Evolutionary conservation across 2,113 vertebrate species (phyloP).

Genomic region (Erythrolamprus reginae): DNA sequence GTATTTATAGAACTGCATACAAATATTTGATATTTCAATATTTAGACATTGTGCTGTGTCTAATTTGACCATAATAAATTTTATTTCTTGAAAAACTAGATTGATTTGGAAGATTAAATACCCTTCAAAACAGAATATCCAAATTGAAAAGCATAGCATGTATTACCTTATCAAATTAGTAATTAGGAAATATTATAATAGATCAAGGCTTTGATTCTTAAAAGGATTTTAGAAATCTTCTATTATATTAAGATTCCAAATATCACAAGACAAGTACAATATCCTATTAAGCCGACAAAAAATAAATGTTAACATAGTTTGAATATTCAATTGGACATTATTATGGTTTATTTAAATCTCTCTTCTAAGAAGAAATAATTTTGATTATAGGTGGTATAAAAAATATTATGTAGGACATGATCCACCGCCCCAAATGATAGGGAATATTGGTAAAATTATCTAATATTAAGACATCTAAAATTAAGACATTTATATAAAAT

Average conservation of each 20-base stretch:
- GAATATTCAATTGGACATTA: neutral
- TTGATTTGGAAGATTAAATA: neutral
- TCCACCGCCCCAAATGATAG: neutral
- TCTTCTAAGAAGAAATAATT: neutral
- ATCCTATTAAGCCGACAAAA: neutral
- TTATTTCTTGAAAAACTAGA: neutral
- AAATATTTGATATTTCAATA: neutral
- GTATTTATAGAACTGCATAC: neutral
- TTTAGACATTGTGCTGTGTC: neutral
- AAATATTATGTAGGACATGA: neutral
- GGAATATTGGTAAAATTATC: constrained; percentile 35
- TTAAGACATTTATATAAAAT: constrained; percentile 27
- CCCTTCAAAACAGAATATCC: accelerated
- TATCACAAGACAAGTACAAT: neutral
- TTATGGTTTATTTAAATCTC: accelerated
- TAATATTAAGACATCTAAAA: no score
- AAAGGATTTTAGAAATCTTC: neutral
- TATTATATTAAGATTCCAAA: constrained; percentile 3
- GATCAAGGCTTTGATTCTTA: neutral
- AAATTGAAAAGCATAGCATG: neutral
- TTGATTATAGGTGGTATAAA: accelerated
- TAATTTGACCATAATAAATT: neutral
- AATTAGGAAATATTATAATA: neutral
- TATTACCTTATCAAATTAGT: neutral
- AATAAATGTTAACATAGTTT: neutral